Percentiles rank a stretch among this genome's conserved stretches.
phyloP scores from a whole-genome alignment of 2,888 invertebrate genomes.

The Sarcophaga rosellei region DNA sequence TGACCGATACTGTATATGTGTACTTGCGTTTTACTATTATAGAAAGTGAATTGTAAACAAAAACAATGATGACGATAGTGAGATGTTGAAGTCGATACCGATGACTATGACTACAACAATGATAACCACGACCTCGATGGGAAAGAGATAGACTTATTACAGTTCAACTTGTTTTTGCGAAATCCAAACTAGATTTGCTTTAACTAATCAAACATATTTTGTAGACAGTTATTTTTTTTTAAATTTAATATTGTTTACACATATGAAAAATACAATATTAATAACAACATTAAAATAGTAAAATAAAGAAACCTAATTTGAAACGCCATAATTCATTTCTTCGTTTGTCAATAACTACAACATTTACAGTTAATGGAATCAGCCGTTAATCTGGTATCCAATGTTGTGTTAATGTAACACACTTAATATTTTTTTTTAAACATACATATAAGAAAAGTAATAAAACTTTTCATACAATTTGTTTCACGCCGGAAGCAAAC shows the following conservation, averaged over 20 bases:
- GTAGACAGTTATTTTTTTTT: not conserved
- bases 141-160: conserved; percentile 32
- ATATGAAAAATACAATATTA: not conserved
- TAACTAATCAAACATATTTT: conserved; percentile 29
- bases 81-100: not conserved
- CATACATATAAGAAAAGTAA: conserved; percentile 16
- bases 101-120: not conserved
- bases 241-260: not conserved
- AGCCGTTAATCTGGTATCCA: too few relatives aligned
- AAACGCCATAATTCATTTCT: not conserved
- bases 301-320: conserved; percentile 10
- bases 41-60: conserved; percentile 58
- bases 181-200: conserved; percentile 57
- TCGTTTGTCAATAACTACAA: too few relatives aligned
- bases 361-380: too few relatives aligned
- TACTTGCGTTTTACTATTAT: conserved; percentile 31
- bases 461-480: conserved; percentile 15
- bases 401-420: not conserved
- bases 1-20: too few relatives aligned
- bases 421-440: not conserved
- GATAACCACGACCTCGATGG: conserved; percentile 6
- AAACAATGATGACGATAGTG: conserved; percentile 4
- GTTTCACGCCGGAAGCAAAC: conserved; percentile 45
- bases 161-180: conserved; percentile 56
- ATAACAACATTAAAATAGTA: too few relatives aligned